phyloP scores from a whole-genome alignment of 2,888 invertebrate species.

The Mythimna albipuncta region DNA sequence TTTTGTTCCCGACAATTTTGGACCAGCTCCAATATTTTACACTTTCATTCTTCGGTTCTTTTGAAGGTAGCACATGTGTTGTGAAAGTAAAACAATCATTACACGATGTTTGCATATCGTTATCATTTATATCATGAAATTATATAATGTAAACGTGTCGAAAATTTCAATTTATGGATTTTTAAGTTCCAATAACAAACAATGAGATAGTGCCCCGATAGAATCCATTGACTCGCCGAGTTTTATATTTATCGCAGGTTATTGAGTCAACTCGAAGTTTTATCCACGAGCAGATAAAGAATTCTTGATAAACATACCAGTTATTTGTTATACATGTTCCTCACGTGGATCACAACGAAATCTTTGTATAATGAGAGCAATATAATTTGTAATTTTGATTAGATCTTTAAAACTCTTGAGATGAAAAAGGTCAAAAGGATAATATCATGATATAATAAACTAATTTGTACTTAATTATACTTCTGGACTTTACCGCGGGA shows the following conservation, averaged over 20 bases:
- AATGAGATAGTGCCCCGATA: constrained; percentile 75
- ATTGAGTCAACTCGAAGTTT: constrained; percentile 84
- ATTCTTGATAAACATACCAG: constrained; percentile 66
- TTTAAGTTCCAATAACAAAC: constrained; percentile 72
- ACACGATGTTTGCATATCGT: constrained; percentile 38
- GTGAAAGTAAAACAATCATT: constrained; percentile 58
- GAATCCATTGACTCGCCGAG: constrained; percentile 79
- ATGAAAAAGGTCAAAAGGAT: constrained; percentile 40
- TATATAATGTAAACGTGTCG: constrained; percentile 66
- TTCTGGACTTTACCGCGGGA: neutral
- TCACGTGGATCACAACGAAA: constrained; percentile 50
- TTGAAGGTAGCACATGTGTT: constrained; percentile 63
- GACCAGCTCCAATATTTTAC: constrained; percentile 83
- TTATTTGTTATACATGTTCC: constrained; percentile 52
- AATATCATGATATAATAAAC: constrained; percentile 15
- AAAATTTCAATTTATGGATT: constrained; percentile 66
- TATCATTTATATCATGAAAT: constrained; percentile 62
- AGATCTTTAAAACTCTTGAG: constrained; percentile 16
- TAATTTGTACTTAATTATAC: constrained; percentile 13
- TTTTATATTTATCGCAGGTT: constrained; percentile 84
- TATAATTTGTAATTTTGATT: constrained; percentile 37
- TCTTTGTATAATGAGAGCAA: constrained; percentile 37
- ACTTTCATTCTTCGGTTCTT: constrained; percentile 82
- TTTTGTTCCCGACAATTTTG: constrained; percentile 82
- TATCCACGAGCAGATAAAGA: constrained; percentile 80